A percentile compares a stretch with the other conserved stretches of the same genome.
phyloP scores from a whole-genome alignment of 2,797 vertebrate genomes.

The Gastrophryne carolinensis region DNA sequence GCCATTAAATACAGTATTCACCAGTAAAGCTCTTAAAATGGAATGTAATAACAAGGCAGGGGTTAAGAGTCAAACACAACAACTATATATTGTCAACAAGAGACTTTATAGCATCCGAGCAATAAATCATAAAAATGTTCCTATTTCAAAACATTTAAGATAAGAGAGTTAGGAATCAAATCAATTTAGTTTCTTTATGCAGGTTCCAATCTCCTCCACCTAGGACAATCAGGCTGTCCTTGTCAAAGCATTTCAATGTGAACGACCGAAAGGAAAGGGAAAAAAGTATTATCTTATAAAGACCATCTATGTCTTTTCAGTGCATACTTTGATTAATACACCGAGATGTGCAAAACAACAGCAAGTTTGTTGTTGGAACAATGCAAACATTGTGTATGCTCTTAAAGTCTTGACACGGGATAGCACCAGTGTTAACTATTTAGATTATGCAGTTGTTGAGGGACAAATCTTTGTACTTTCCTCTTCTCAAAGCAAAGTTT shows the following conservation, averaged over 20 bases:
- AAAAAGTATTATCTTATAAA: slow-evolving; percentile 62
- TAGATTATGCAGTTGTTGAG: slow-evolving; percentile 2
- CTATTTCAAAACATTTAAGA: slow-evolving; percentile 80
- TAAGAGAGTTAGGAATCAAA: slow-evolving; percentile 82
- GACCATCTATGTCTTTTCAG: slow-evolving; percentile 51
- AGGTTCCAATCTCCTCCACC: slow-evolving; percentile 68
- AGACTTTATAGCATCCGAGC: slow-evolving; percentile 76
- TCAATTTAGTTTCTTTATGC: slow-evolving; percentile 77
- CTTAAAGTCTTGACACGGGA: not conserved
- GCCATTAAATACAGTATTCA: slow-evolving; percentile 36
- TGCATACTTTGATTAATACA: slow-evolving; percentile 45
- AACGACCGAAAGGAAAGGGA: slow-evolving; percentile 70
- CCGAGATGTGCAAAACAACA: slow-evolving; percentile 26
- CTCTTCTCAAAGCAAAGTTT: no score
- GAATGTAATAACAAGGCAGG: slow-evolving; percentile 61
- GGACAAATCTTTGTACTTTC: no score
- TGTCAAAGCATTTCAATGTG: slow-evolving; percentile 71
- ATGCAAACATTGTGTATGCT: not conserved
- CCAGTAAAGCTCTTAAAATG: slow-evolving; percentile 35
- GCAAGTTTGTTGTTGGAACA: slow-evolving; percentile 49
- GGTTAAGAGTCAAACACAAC: slow-evolving; percentile 60
- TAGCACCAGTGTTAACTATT: slow-evolving; percentile 1
- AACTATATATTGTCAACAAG: slow-evolving; percentile 69
- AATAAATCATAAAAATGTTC: slow-evolving; percentile 86
- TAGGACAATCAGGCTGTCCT: slow-evolving; percentile 66